phyloP scores from a whole-genome alignment of 2,113 vertebrate species.

The Elaphurus davidianus region DNA sequence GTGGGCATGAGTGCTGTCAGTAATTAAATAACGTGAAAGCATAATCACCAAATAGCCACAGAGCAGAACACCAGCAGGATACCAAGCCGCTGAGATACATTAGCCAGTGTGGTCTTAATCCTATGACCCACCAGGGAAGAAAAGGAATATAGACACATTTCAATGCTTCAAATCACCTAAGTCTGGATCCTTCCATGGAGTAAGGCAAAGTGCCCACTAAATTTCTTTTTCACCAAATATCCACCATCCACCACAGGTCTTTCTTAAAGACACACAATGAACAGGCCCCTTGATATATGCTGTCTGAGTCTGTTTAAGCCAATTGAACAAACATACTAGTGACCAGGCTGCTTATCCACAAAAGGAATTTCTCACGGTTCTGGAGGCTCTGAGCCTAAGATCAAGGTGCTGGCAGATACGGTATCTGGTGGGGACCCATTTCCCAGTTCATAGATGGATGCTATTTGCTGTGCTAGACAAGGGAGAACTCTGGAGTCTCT shows the following conservation, averaged over 20 bases:
- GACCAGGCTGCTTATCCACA: background rate
- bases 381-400: background rate
- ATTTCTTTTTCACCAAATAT: background rate
- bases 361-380: background rate
- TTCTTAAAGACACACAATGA: background rate
- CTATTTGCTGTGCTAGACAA: background rate
- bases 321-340: too few relatives aligned
- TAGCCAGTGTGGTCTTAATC: background rate
- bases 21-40: background rate
- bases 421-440: background rate
- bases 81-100: background rate
- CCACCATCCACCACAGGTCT: background rate
- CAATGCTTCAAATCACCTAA: background rate
- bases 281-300: background rate
- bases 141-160: background rate
- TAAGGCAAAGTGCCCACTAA: background rate
- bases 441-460: too few relatives aligned
- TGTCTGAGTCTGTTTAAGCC: background rate
- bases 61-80: background rate
- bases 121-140: background rate
- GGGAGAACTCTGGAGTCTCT: background rate
- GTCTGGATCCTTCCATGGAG: background rate
- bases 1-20: background rate
- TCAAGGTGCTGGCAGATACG: background rate
- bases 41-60: background rate